Evolutionary conservation across 2,888 invertebrate genomes (phyloP).

Genomic region (Dolichopus griseipennis): DNA sequence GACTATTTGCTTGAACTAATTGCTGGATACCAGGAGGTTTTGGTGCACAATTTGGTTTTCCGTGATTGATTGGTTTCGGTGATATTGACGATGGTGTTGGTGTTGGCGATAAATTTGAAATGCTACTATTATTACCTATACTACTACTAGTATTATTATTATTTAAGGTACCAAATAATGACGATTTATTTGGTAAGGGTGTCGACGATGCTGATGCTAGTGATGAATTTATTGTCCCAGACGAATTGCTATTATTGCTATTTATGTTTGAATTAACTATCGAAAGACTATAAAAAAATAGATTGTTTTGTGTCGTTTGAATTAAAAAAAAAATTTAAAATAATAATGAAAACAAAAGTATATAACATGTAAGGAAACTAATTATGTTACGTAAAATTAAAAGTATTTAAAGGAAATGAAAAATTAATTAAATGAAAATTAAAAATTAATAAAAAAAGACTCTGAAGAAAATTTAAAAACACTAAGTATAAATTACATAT

Average conservation of each 20-base stretch:
- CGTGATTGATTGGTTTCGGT: constrained; percentile 47
- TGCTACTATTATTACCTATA: constrained; percentile 14
- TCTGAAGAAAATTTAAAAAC: too few relatives aligned
- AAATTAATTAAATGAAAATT: background rate
- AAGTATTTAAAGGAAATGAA: background rate
- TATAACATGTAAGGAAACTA: background rate
- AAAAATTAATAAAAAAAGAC: background rate
- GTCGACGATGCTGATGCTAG: constrained; percentile 24
- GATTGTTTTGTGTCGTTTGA: background rate
- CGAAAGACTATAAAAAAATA: constrained; percentile 32
- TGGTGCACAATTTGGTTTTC: constrained; percentile 76
- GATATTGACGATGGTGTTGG: constrained; percentile 31
- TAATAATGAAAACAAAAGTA: constrained; percentile 12
- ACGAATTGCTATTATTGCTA: constrained; percentile 32
- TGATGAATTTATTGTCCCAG: constrained; percentile 22
- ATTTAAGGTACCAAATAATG: constrained; percentile 32
- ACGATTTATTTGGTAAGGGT: constrained; percentile 40
- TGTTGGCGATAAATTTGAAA: constrained; percentile 33
- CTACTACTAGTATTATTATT: constrained; percentile 17
- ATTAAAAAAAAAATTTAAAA: constrained; percentile 7
- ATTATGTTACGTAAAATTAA: background rate
- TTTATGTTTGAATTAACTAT: constrained; percentile 41
- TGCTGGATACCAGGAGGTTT: constrained; percentile 60
- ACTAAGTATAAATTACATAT: too few relatives aligned
- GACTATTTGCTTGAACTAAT: constrained; percentile 37